Conservation (phyloP, 2,888 invertebrate species). For the Achlya flavicornis region DNA sequence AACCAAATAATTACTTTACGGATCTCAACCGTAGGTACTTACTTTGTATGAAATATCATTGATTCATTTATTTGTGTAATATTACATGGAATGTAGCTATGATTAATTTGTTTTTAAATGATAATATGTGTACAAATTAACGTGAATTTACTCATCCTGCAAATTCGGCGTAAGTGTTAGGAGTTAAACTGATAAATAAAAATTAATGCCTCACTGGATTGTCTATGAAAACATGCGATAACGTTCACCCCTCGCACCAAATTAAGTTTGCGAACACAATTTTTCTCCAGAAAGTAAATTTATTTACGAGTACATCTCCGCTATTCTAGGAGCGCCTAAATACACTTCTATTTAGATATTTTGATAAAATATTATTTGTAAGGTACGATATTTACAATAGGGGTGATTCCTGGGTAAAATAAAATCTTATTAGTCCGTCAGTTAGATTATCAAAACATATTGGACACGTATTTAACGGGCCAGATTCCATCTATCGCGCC, state of each 20-base stretch:
- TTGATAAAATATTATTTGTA: neutral
- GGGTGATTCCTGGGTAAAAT: no score
- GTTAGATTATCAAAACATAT: no score
- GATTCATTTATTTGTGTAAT: neutral
- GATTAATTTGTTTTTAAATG: conserved; percentile 13
- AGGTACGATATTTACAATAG: neutral
- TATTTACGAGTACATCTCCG: conserved; percentile 51
- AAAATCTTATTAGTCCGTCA: no score
- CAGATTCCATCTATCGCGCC: no score
- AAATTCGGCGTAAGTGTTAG: no score
- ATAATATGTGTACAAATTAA: no score
- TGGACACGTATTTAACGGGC: no score
- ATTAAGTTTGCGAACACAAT: conserved; percentile 65
- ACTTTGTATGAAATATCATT: neutral
- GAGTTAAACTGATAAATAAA: no score
- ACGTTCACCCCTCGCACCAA: conserved; percentile 48
- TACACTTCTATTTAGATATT: conserved; percentile 22
- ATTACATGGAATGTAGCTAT: conserved; percentile 14
- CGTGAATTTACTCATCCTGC: neutral
- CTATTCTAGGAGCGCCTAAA: conserved; percentile 36
- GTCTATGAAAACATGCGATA: conserved; percentile 44
- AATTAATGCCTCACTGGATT: conserved; percentile 23
- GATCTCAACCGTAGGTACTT: neutral
- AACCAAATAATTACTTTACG: conserved; percentile 25
- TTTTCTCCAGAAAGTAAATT: conserved; percentile 58